Evolutionary conservation across 2,888 invertebrate genomes (phyloP), one percentile per base, ranked within the genome.

Genomic region (Drosophila rubida): DNA sequence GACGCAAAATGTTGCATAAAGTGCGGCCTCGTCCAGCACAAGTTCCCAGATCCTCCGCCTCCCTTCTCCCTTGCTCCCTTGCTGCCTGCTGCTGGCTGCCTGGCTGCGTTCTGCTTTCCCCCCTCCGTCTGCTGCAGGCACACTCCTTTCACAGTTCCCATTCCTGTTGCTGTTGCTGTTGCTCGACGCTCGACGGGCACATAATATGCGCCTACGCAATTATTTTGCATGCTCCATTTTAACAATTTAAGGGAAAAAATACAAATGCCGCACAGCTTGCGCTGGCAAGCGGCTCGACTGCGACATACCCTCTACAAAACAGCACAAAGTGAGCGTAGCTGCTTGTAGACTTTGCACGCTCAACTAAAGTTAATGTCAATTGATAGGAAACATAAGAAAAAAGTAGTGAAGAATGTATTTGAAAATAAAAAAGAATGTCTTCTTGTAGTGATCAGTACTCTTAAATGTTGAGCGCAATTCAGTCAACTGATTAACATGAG

Each of bases 171-270:
- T 23, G 8, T 44, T 39, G 14, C 41, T 14, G 4, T 30, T 41
- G 9, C 25, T 37, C 48, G 8, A 11, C 23, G 63, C 53, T 60
- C 13, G 48, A 22, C 48, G 48, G 53, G 55, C 55, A 57, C 76
- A 55, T 70, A 59, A 71, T 54, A 55, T 73, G 63, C 48, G 64
- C 67, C 67, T 70, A 80, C 80, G 86, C 86, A 86, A 81, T 81
- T 81, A 86, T 81, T 80, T 81, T 80, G 65, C 77, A 74, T 85
- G 77, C 83, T 76, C 86, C 83, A 81, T 68, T 81, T 81, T 81
- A 82, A 72, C 83, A 86, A 74, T 81, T 81, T 79, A 69, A 60
- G 35, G 41, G 35, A 45, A 25, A 23, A 41, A n/a, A 48, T 44
- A 50, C 45, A 37, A 58, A 19, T 39, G 46, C 16, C 8, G 16